Evolutionary conservation across 2,888 invertebrate genomes (phyloP), one percentile per base, ranked within the genome.

Genomic region (Drosophila histrio): DNA sequence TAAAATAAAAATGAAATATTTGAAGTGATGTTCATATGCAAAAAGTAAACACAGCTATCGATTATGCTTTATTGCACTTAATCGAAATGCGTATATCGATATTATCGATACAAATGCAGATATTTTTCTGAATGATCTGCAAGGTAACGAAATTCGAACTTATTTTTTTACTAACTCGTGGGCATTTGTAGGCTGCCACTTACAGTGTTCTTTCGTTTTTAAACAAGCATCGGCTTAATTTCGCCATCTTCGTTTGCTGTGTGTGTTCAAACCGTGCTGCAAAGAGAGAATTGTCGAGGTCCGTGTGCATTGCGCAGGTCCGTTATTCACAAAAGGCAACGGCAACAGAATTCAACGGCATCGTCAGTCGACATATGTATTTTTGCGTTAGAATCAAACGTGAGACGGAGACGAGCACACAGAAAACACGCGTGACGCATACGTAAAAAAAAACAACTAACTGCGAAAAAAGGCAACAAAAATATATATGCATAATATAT

Each of bases 381-480:
- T 71, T 64, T 44, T 68, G 68, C 64, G 63, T 72, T 67, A 72
- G 74, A 82, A 61, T 57, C 63, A 83, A 82, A 76, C 63, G 79
- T 70, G 74, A 72, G 60, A 68, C 67, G 65, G 61, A 64, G 53
- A 59, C 72, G 82, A 82, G 69, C 71, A 77, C 73, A 77, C 71
- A 65, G 63, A 71, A 62, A 52, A 74, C 39, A 59, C 86, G 80
- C 73, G 72, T 75, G 61, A 75, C 78, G 72, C 74, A 80, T 65
- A 71, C 52, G 65, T 56, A 54, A 63, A 82, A 22, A 59, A 36
- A 57, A 66, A 63, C 65, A 62, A 62, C 21, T 56, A 65, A 67
- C 39, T 26, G 17, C 17, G 7, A 17, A 17, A 44, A 26, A 28
- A 11, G 17, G 24, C 43, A 43, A 17, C 26, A 15, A 6, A 43